phyloP scores from a whole-genome alignment of 2,113 vertebrate genomes.

The Nycticebus coucang region DNA sequence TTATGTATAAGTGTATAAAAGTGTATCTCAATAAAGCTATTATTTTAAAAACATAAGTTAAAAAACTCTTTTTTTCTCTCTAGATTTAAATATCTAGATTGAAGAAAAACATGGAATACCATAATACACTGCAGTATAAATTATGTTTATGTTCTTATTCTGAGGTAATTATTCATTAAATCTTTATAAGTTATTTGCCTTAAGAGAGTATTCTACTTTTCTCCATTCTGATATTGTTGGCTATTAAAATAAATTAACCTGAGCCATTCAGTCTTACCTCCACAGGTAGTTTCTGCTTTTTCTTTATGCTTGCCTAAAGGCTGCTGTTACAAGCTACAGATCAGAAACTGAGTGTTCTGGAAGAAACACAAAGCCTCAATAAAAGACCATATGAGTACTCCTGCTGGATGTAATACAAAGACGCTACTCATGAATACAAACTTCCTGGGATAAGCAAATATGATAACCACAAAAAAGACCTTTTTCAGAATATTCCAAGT shows the following conservation, averaged over 20 bases:
- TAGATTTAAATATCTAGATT: constrained; percentile 5
- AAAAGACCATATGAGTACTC: constrained; percentile 40
- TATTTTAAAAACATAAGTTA: not conserved
- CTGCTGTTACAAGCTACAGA: constrained; percentile 54
- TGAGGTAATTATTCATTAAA: constrained; percentile 25
- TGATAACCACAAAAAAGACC: not conserved
- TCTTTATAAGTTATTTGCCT: not conserved
- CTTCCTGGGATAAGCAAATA: not conserved
- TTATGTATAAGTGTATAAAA: not conserved
- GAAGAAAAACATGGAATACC: constrained; percentile 7
- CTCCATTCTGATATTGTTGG: not conserved
- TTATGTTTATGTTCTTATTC: not conserved
- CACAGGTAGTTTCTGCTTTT: constrained; percentile 34
- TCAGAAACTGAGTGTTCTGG: constrained; percentile 57
- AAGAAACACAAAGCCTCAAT: constrained; percentile 62
- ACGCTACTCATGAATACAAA: constrained; percentile 12
- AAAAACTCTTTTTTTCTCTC: not conserved
- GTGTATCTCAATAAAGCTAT: constrained; percentile 19
- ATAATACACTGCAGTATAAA: not conserved
- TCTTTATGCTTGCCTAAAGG: constrained; percentile 44
- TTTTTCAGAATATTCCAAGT: not conserved
- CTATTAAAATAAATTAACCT: constrained; percentile 43
- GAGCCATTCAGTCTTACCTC: constrained; percentile 51
- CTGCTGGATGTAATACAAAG: not conserved
- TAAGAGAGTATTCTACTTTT: not conserved